Evolutionary conservation across 2,113 vertebrate genomes (phyloP), one percentile per base, ranked within the genome.

Genomic region (Antechinus flavipes): DNA sequence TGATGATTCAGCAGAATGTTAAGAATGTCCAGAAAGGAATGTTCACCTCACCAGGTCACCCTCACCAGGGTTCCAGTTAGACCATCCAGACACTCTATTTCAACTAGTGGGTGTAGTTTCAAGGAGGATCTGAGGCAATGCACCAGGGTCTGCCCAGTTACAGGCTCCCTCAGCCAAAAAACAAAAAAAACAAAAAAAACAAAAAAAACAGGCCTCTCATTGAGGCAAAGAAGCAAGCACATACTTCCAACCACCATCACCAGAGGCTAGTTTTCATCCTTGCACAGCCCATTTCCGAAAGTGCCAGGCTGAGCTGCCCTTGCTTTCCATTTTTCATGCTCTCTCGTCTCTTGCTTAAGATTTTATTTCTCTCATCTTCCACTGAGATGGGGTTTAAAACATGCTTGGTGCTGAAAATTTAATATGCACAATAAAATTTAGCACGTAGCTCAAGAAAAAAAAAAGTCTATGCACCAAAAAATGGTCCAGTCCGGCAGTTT

Each of bases 401-500:
- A 92, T 56, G 90, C 89, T 93, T 94, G 11, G 49, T 96, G 94
- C 93, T 97, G 97, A 97, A 97, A 97, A 98, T 89, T 96, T 98
- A 97, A 97, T 96, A 98, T 95, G 95, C 98, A 94, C 96, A 97
- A 98, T 98, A 97, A 97, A 98, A 98, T 95, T 94, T 97, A 96
- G 94, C 94, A 58, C 12, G 94, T 96, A 96, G 94, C 97, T 91
- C 93, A 98, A 98, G 96, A 97, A 98, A 98, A 97, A 54, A 56
- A 84, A 84, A 84, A 97, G 97, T 94, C 96, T 24, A 96, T 93
- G 95, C 95, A 97, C 95, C 94, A 97, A 97, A 94, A 98, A 98
- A 97, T 16, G 96, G 96, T 98, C 96, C 98, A 98, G 97, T 97
- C 98, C 96, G 97, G 96, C 98, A 98, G 97, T 98, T 98, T 98